Percentiles rank a stretch among this genome's conserved stretches.
Evolutionary conservation across 1,140 invertebrate genomes (phyloP).

Genomic region (Drosophila pallidifrons): DNA sequence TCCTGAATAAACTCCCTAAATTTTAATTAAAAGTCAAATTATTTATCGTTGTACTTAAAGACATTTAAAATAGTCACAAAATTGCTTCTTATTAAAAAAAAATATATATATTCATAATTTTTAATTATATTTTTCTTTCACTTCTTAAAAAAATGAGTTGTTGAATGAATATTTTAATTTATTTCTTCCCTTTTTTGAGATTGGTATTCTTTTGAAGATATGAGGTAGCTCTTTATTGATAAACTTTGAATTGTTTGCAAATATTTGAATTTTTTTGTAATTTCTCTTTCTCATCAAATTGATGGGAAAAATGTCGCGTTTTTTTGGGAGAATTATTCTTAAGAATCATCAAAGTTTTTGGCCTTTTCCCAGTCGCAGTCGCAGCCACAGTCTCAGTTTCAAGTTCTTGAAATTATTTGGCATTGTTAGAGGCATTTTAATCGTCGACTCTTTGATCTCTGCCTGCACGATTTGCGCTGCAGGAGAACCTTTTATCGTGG

Average conservation of each 20-base stretch:
- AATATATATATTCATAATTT: too few species aligned
- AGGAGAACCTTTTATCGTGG: slow-evolving; percentile 32
- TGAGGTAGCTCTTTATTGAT: neutral
- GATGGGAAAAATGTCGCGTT: neutral
- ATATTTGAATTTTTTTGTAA: neutral
- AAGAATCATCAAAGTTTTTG: slow-evolving; percentile 3
- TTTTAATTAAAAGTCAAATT: too few species aligned
- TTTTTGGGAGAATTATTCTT: slow-evolving; percentile 20
- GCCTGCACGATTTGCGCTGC: slow-evolving; percentile 27
- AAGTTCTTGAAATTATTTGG: slow-evolving; percentile 26
- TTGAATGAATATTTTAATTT: neutral
- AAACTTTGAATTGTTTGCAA: slow-evolving; percentile 2
- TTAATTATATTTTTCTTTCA: too few species aligned
- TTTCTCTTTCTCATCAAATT: neutral
- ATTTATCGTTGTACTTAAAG: too few species aligned
- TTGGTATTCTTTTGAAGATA: neutral
- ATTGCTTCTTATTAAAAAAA: too few species aligned
- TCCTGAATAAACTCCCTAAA: too few species aligned
- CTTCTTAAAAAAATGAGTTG: too few species aligned
- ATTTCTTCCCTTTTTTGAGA: neutral
- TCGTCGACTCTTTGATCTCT: slow-evolving; percentile 53
- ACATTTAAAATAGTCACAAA: too few species aligned
- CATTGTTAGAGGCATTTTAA: slow-evolving; percentile 52
- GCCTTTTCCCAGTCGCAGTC: neutral
- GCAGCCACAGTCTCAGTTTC: slow-evolving; percentile 1